Base-by-base conservation (phyloP, 2,888 invertebrate genomes). In the Punctoribates punctum region DNA sequence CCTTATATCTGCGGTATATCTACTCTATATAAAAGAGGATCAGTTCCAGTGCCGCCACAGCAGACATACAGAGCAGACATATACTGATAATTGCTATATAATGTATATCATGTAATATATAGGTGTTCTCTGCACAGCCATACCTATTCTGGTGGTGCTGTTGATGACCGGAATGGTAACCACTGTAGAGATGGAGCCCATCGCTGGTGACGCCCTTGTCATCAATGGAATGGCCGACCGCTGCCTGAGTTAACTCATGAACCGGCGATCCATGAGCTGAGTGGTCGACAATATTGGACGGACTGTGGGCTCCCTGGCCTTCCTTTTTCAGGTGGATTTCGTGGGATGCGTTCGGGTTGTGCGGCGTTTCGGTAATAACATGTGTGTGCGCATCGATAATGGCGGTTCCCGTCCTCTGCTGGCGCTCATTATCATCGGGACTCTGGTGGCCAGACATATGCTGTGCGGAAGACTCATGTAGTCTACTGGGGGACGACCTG, bases 361-460 rank as follows among this genome's bases (percentile, higher is more conserved):
- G 65, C 20, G 65, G 65, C 65, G 65, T 34, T 67, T 67, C 65
- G 3, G 65, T 67, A n/a, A 67, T 67, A 17, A 67, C 65, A 67
- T 67, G 29, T 6, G 34, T 67, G 65, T 67, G 65, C 8, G 34
- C 65, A n/a, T 67, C 65, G 17, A 67, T 67, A 27, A 67, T 67
- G 65, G 34, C 65, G n/a, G 34, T 25, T 11, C 38, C 27, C 0
- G 34, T 20, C 34, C 4, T 15, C 27, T 29, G 65, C 5, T 38
- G 34, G 29, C 5, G 34, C n/a, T 67, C 62, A 20, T 20, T 51
- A 13, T 51, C 51, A 27, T 62, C 62, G 15, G 25, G 15, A 23
- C 20, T 23, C 62, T 25, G 62, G 11, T 62, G 23, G 17, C 25
- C 62, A 4, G 25, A 23, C 62, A 62, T 27, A 5, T 62, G 25